Evolutionary conservation across 2,797 vertebrate species (phyloP), one percentile per base, ranked within the genome.

Genomic region (Pelochelys cantorii): DNA sequence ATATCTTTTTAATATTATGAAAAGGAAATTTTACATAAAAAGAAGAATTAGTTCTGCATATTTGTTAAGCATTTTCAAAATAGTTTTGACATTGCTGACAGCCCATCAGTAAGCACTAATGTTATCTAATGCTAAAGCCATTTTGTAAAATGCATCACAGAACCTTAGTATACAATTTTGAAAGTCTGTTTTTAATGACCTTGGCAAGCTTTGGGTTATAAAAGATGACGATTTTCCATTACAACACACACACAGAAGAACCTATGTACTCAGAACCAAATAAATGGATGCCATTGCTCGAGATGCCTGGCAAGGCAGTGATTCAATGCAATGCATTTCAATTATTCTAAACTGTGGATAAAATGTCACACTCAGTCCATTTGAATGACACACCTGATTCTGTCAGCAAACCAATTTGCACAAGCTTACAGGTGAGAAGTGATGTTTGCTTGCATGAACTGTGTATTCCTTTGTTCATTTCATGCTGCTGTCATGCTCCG

Each of bases 241-340:
- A 84, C 52, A 59, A n/a, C 10, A 56, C 23, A 29, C 15, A 29
- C 23, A 29, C 15, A 29, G 34, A 52, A 86, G 54, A 77, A 77
- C 48, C 48, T 42, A 25, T 23, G 48, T 57, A 87, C 25, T 83
- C 31, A n/a, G 34, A 54, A 17, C 31, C 60, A 83, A 75, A n/a
- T 52, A 48, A 77, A 42, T 34, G 11, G 15, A 57, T 17, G 10
- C 20, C n/a, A 68, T 11, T 87, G 75, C 27, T 78, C 88, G n/a
- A 11, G 90, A 89, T 59, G 78, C 18, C 74, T 94, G n/a, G 37
- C 11, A 91, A 27, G 79, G 37, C 92, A 93, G 54, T 68, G 81
- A 88, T 25, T 88, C 54, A 62, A 84, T 18, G 23, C 65, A 54
- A 90, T 82, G 29, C 18, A 93, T 93, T 92, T 86, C n/a, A 90